Evolutionary conservation across 2,113 vertebrate genomes (phyloP), one percentile per base, ranked within the genome.

Genomic region (Ameiurus melas): DNA sequence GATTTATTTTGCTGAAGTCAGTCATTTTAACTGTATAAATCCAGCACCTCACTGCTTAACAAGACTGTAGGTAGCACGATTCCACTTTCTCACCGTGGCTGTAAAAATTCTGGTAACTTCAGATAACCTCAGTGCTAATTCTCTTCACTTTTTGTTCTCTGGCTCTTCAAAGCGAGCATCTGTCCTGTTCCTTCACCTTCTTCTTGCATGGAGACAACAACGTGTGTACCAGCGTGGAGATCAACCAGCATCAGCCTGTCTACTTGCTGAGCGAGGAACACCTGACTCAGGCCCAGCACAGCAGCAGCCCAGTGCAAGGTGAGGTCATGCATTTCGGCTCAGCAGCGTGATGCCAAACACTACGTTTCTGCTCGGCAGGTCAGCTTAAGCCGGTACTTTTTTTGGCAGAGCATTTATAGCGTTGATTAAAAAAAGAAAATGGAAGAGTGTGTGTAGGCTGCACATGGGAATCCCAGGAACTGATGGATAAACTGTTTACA

Each of bases 141-240:
- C n/a, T 62, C 17, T 19, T 75, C 27, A 47, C 36, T 64, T 51
- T 70, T 88, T 87, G 60, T 91, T 8, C 64, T 73, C 85, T 89
- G 75, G 70, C 57, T 85, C 89, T 83, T 86, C 92, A 83, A 83
- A 99, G 98, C 20, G 98, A 99, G 93, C 98, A 99, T 94, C 93
- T 99, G 91, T 99, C 98, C 93, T 99, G 98, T 95, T 97, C 98
- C 60, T 99, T 99, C 95, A 97, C 97, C 92, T 99, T 99, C 95
- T 99, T 99, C 95, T 94, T 99, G 91, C 98, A 99, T 0, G 98
- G 98, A 60, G 98, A 99, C 86, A 99, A 97, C 94, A 99, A 99
- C 13, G 98, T 99, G 93, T 99, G 98, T 95, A 99, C 98, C 95
- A 99, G 98, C 19, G 98, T 99, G 96, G 98, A 99, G 94, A 99